Evolutionary conservation across 2,113 vertebrate genomes (phyloP).

Genomic region (Cynoglossus semilaevis): DNA sequence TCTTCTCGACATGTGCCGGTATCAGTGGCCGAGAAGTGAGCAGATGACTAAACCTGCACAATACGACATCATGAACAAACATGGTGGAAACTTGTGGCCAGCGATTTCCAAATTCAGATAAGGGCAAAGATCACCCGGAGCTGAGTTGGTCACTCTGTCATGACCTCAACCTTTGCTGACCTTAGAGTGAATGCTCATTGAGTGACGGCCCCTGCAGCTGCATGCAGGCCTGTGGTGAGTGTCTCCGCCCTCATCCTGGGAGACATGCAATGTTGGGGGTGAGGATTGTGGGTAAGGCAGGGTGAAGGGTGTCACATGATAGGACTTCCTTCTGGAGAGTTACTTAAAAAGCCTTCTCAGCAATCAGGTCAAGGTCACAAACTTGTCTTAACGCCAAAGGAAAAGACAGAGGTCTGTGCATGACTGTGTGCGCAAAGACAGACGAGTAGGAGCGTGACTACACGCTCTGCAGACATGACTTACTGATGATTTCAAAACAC

Average conservation of each 20-base stretch:
- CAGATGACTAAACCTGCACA: slow-evolving; percentile 60
- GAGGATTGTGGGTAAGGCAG: slow-evolving; percentile 41
- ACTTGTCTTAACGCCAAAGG: slow-evolving; percentile 58
- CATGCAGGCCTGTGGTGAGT: slow-evolving; percentile 21
- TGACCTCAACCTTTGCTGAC: slow-evolving; percentile 57
- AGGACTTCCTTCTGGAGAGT: slow-evolving; percentile 71
- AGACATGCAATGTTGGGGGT: slow-evolving; percentile 63
- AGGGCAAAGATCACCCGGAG: slow-evolving; percentile 10
- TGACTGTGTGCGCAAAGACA: slow-evolving; percentile 32
- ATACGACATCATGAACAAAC: slow-evolving; percentile 24
- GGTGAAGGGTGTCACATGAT: slow-evolving; percentile 74
- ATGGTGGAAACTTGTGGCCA: slow-evolving; percentile 16
- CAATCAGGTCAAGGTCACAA: slow-evolving; percentile 76
- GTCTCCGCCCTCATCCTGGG: slow-evolving; percentile 43
- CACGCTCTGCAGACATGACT: slow-evolving; percentile 36
- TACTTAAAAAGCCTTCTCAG: slow-evolving; percentile 73
- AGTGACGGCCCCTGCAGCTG: slow-evolving; percentile 45
- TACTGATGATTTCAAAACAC: slow-evolving; percentile 63
- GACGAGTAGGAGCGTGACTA: neutral
- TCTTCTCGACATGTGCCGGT: slow-evolving; percentile 64
- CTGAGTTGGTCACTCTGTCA: slow-evolving; percentile 15
- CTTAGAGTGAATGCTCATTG: slow-evolving; percentile 47
- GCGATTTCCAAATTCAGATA: slow-evolving; percentile 20
- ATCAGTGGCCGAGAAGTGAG: slow-evolving; percentile 62
- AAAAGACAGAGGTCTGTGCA: slow-evolving; percentile 44